Percentiles rank a stretch among this genome's conserved stretches.
Conservation (phyloP, 2,888 invertebrate species). For the Atrina japonica region DNA sequence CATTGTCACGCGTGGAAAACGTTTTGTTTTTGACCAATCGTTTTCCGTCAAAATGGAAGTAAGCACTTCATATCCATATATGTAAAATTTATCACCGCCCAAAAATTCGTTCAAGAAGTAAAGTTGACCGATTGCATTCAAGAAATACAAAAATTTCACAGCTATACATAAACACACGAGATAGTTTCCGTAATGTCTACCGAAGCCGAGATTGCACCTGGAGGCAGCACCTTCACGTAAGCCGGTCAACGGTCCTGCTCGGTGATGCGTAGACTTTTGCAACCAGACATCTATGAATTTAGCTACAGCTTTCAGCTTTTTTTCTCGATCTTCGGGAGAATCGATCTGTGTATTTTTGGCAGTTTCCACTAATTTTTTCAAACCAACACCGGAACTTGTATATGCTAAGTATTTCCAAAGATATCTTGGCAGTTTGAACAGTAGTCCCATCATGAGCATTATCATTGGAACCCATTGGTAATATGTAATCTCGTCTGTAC, state of each 20-base stretch:
- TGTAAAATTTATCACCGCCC: conserved; percentile 40
- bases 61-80: conserved; percentile 43
- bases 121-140: conserved; percentile 31
- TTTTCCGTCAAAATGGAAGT: conserved; percentile 31
- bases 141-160: conserved; percentile 26
- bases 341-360: conserved; percentile 61
- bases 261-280: background rate
- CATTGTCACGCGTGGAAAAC: conserved; percentile 61
- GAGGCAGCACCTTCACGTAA: conserved; percentile 18
- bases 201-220: conserved; percentile 23
- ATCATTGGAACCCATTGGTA: conserved; percentile 70
- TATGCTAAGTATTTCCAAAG: conserved; percentile 56
- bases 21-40: conserved; percentile 41
- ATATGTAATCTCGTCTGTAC: conserved; percentile 61
- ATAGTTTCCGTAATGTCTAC: conserved; percentile 44
- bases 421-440: conserved; percentile 66
- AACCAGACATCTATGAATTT: conserved; percentile 58
- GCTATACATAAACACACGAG: conserved; percentile 25
- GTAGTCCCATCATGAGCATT: conserved; percentile 61
- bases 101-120: conserved; percentile 44
- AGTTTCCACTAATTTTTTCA: conserved; percentile 42
- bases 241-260: conserved; percentile 29
- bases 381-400: conserved; percentile 33
- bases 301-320: conserved; percentile 60
- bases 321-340: conserved; percentile 60